Evolutionary conservation across 1,140 invertebrate species (phyloP).

Genomic region (Gryllus bimaculatus): DNA sequence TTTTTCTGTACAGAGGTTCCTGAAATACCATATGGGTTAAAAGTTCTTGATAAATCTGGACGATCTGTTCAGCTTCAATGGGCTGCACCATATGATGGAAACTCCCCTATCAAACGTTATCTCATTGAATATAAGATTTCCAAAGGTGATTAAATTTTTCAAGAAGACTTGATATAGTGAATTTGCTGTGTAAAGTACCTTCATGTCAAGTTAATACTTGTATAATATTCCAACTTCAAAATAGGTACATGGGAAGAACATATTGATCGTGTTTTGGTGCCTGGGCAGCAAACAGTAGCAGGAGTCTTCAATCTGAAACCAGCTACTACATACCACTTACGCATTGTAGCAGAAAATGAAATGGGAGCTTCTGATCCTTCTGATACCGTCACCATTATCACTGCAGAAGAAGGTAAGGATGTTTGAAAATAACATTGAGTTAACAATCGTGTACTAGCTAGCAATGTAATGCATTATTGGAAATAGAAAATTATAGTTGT

Average conservation of each 20-base stretch:
- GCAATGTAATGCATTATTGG: too few relatives aligned
- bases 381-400: conserved; percentile 84
- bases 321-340: conserved; percentile 83
- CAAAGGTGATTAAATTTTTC: conserved; percentile 49
- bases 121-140: conserved; percentile 88
- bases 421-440: too few relatives aligned
- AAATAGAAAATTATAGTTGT: too few relatives aligned
- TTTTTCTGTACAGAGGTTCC: conserved; percentile 64
- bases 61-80: conserved; percentile 82
- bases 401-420: conserved; percentile 72
- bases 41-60: conserved; percentile 85
- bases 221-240: conserved; percentile 5
- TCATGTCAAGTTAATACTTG: background rate
- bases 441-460: too few relatives aligned
- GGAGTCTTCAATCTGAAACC: conserved; percentile 81
- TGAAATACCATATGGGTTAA: conserved; percentile 81
- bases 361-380: conserved; percentile 86
- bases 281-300: conserved; percentile 75
- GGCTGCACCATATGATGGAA: conserved; percentile 89
- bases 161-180: background rate
- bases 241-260: conserved; percentile 56
- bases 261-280: conserved; percentile 74
- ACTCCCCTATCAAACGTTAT: conserved; percentile 86
- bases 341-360: conserved; percentile 90
- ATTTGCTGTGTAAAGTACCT: background rate